These are phyloP conservation scores for Amblyjoppa fuscipennis DNA, from an alignment of 2,888 invertebrate species.

Conservation along the genomic window DNA sequence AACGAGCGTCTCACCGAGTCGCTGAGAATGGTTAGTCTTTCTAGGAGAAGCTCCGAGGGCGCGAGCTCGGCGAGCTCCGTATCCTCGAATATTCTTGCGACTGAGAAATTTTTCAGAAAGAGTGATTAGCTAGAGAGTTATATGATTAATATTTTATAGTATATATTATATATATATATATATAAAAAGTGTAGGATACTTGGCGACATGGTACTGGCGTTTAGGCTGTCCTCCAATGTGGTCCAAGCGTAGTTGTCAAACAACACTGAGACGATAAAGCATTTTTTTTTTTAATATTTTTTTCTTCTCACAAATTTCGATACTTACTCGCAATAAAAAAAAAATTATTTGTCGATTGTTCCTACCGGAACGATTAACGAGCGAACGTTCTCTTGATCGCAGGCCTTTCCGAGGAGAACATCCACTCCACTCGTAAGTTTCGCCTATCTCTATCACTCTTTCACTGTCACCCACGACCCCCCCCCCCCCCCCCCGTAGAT, in stretches of 20 bases:
- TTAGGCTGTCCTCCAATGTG: constrained; percentile 60
- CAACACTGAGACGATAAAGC: constrained; percentile 53
- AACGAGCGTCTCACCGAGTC: constrained; percentile 70
- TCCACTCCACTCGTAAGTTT: constrained; percentile 88
- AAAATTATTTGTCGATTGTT: constrained; percentile 69
- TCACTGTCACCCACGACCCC: constrained; percentile 36
- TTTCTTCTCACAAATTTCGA: constrained; percentile 26
- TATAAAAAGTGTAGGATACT: constrained; percentile 46
- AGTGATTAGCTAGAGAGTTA: constrained; percentile 69
- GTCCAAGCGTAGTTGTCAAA: constrained; percentile 66
- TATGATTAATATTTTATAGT: constrained; percentile 32
- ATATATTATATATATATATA: constrained; percentile 39
- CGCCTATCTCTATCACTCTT: constrained; percentile 75
- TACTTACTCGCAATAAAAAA: constrained; percentile 52
- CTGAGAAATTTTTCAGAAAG: constrained; percentile 75
- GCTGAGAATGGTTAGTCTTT: constrained; percentile 71
- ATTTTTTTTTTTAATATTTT: constrained; percentile 32
- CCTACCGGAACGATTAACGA: constrained; percentile 66
- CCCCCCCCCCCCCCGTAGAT: constrained; percentile 24
- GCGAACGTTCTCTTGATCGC: constrained; percentile 79
- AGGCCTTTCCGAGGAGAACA: constrained; percentile 89
- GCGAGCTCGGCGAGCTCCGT: constrained; percentile 71
- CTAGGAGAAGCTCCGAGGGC: constrained; percentile 76
- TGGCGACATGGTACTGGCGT: constrained; percentile 64
- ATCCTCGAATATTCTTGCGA: constrained; percentile 71